Conservation (phyloP, 2,888 invertebrate genomes). For the Steinernema scapterisci region DNA sequence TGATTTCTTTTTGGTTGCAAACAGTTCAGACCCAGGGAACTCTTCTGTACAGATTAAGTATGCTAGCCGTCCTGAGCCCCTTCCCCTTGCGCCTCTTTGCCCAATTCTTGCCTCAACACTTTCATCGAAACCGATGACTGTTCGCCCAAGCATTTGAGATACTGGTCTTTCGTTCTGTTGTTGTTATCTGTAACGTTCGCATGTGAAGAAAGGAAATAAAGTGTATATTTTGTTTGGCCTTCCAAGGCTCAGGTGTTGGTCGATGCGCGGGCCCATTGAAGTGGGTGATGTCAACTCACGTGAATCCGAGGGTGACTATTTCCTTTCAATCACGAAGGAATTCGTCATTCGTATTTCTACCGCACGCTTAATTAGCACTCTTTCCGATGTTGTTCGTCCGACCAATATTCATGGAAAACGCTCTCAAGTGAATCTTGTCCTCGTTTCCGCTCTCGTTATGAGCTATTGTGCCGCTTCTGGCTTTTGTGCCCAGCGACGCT, state of each 20-base stretch:
- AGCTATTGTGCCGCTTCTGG: no score
- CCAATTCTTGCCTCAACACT: conserved; percentile 7
- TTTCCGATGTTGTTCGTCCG: not conserved
- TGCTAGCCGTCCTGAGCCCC: not conserved
- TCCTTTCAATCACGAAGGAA: not conserved
- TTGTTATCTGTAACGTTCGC: not conserved
- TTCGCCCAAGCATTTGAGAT: not conserved
- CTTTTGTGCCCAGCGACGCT: no score
- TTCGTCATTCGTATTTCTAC: not conserved
- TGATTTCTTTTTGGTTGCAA: no score
- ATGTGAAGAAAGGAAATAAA: conserved; percentile 1
- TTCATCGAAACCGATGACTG: conserved; percentile 13
- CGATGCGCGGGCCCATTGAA: no score
- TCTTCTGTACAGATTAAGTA: not conserved
- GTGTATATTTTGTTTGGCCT: conserved; percentile 9
- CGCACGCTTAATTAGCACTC: conserved; percentile 2
- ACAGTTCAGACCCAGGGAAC: not conserved
- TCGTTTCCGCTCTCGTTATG: no score
- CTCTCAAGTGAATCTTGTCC: no score
- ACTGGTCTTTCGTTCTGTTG: conserved; percentile 25
- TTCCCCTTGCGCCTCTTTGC: not conserved
- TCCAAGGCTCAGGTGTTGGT: not conserved
- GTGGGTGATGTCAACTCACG: no score
- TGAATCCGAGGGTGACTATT: not conserved
- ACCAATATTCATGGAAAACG: no score